Conservation (phyloP, 2,113 vertebrate genomes). For the Bombycilla garrulus region DNA sequence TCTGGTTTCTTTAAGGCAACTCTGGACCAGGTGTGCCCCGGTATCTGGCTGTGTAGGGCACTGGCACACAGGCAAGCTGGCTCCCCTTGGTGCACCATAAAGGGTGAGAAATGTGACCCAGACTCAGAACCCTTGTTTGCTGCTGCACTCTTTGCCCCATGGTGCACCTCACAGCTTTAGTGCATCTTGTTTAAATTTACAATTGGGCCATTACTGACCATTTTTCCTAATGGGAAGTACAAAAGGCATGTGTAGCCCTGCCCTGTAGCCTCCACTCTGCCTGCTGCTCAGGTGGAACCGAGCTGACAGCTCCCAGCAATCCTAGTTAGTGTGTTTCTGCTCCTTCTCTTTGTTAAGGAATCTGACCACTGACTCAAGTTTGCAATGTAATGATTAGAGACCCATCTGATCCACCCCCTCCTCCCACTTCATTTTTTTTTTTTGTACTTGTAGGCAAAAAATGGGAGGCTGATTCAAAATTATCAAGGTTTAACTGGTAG, state of each 20-base stretch:
- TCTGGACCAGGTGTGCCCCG: rapidly evolving
- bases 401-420: background rate
- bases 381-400: background rate
- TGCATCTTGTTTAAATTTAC: slow-evolving; percentile 31
- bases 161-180: background rate
- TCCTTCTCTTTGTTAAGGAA: background rate
- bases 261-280: background rate
- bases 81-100: background rate
- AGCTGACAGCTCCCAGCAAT: background rate
- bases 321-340: background rate
- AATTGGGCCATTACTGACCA: background rate
- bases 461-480: background rate
- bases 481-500: background rate
- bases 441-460: background rate
- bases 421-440: too few relatives aligned
- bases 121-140: background rate
- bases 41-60: background rate
- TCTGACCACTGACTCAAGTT: background rate
- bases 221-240: background rate
- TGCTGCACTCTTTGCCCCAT: background rate
- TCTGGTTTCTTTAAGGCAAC: background rate
- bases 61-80: background rate
- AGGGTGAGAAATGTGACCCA: background rate
- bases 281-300: background rate
- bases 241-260: background rate